Evolutionary conservation across 2,113 vertebrate species (phyloP), one percentile per base, ranked within the genome.

Genomic region (Ictalurus furcatus): DNA sequence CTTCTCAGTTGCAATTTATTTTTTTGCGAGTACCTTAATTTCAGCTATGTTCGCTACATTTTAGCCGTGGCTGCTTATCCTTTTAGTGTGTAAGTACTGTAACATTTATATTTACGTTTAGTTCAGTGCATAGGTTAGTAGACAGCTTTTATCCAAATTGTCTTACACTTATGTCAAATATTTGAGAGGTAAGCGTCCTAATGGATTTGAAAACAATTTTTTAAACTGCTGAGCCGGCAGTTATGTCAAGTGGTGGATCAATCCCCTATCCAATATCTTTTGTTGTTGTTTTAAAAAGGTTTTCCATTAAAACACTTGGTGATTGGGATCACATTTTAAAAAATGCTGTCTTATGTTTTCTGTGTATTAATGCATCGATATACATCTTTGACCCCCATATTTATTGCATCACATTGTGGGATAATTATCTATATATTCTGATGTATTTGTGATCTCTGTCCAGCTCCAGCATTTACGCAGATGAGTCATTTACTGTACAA

Each of bases 401-500:
- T 61, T 83, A 37, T 83, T 2, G 4, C 19, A 6, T 37, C 37
- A 54, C 3, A 80, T 30, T 63, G 21, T 30, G 6, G 7, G 4
- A 79, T 48, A 37, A 6, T 63, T 30, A 65, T 65, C 40, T 21
- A 14, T 63, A 65, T 17, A 37, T n/a, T 52, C n/a, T 48, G 3
- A 76, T 52, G n/a, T 67, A 67, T 34, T 63, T 59, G 52, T 63
- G 8, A 52, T 21, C n/a, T 69, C 56, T 81, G 73, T 87, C 48
- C 30, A 65, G 52, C n/a, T 81, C 58, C 73, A 48, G 58, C 2
- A 21, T 67, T 67, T 40, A 56, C 74, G 30, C 16, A 52, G 44
- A 81, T 87, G 78, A 88, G 63, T 88, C 61, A 81, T 69, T 81
- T 37, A 54, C 44, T 56, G 76, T 67, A 16, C 30, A 54, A 16